Base-by-base conservation (phyloP, 2,888 invertebrate genomes). In the Cetonia aurata region DNA sequence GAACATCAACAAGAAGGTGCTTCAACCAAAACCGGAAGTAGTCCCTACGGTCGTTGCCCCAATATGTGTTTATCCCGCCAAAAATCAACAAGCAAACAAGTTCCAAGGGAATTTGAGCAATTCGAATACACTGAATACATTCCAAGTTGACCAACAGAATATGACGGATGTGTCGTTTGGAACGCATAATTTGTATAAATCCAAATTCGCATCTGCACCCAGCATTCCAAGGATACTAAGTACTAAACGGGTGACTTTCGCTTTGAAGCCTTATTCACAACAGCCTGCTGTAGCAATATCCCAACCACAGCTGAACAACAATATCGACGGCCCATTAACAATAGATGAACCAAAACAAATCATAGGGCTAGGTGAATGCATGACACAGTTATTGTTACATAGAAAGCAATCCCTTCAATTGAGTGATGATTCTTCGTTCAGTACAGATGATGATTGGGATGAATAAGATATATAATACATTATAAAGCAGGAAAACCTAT, bases 1-100 rank as follows among this genome's bases (percentile, higher is more conserved):
- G 31, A 62, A 62, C 48, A 62, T 62, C 48, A 48, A 62, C 10
- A 62, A 33, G 10, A 62, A 48, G 9, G 17, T 33, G n/a, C 13
- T 62, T 0, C 48, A 15, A 25, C 6, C 44, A 4, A 33, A 33
- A 48, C 62, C 33, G 33, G 13, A 31, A 31, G 33, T 48, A 9
- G 62, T 48, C 1, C 33, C 48, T 0, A 48, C 62, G 15, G 31
- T 31, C 9, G 25, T 62, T 9, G 48, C 62, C 6, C 48, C 48
- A 13, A 62, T 62, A 33, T n/a, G n/a, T 15, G 13, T 33, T 33
- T 62, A 48, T 48, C 48, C 46, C 46, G 37, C 8, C 8, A 13
- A 33, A 6, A 13, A 48, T 6, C 25, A 44, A 0, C 44, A 59
- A 8, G 25, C 31, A 13, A 25, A 25, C 4, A 25, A 25, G 25